These are phyloP conservation scores for Holotrichia oblita DNA, from an alignment of 1,140 invertebrate genomes.

Conservation along the genomic window DNA sequence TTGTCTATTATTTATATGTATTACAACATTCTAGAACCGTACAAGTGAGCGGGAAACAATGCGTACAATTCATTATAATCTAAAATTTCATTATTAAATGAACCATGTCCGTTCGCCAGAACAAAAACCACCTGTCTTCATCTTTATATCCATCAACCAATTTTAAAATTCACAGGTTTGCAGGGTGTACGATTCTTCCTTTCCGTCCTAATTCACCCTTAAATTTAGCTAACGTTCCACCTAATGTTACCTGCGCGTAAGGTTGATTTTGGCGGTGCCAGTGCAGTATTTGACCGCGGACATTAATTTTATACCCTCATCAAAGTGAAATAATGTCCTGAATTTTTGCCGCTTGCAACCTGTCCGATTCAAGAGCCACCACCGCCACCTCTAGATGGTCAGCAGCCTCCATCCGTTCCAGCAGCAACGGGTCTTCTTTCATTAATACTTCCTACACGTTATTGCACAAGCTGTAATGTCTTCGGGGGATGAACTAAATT, in stretches of 20 bases:
- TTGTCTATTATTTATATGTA: too few species aligned
- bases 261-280: slow-evolving; percentile 38
- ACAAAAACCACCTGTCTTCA: slow-evolving; percentile 53
- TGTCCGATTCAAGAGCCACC: slow-evolving; percentile 51
- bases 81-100: slow-evolving; percentile 28
- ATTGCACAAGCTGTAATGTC: not conserved
- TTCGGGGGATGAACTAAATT: slow-evolving; percentile 15
- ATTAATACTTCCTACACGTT: slow-evolving; percentile 11
- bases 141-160: slow-evolving; percentile 45
- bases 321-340: slow-evolving; percentile 54
- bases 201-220: slow-evolving; percentile 46
- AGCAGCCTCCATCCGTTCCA: slow-evolving; percentile 39
- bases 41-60: not conserved
- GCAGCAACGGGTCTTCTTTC: not conserved
- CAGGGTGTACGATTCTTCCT: slow-evolving; percentile 46
- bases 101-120: slow-evolving; percentile 45
- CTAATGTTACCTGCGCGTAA: slow-evolving; percentile 39
- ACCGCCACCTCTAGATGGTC: slow-evolving; percentile 47
- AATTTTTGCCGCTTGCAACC: slow-evolving; percentile 57
- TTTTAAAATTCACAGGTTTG: slow-evolving; percentile 51
- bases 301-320: slow-evolving; percentile 57
- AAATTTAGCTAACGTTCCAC: slow-evolving; percentile 46
- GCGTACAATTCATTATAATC: not conserved
- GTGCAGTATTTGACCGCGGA: slow-evolving; percentile 47
- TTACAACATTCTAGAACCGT: too few species aligned